Percentiles rank a stretch among this genome's conserved stretches.
Conservation (phyloP, 2,888 invertebrate species). For the Cataglyphis rosenhaueri region DNA sequence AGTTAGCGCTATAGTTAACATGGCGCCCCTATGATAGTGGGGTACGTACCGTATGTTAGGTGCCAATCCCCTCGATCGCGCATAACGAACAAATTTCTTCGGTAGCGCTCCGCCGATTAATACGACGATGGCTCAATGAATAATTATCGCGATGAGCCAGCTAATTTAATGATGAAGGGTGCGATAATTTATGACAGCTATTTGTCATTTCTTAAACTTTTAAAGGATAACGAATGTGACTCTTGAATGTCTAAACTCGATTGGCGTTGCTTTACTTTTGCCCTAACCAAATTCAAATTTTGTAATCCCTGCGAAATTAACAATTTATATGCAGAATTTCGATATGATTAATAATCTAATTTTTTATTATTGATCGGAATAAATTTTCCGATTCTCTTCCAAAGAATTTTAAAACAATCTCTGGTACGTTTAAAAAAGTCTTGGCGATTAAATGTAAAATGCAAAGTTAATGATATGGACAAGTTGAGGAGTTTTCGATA, state of each 20-base stretch:
- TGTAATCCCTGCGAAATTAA: background rate
- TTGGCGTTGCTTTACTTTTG: background rate
- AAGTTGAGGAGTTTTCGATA: background rate
- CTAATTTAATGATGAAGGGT: constrained; percentile 32
- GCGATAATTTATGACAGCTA: constrained; percentile 25
- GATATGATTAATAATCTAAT: background rate
- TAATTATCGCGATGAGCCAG: constrained; percentile 30
- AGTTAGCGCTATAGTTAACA: constrained; percentile 65
- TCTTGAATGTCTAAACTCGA: background rate
- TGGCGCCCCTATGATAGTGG: constrained; percentile 22
- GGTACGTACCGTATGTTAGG: constrained; percentile 55
- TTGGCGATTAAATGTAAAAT: background rate
- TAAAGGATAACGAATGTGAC: background rate
- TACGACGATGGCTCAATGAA: constrained; percentile 36
- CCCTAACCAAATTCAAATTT: background rate
- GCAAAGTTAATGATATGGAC: background rate
- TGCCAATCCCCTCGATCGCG: constrained; percentile 42
- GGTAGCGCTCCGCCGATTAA: constrained; percentile 11
- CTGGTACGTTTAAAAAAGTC: background rate
- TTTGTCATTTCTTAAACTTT: constrained; percentile 23
- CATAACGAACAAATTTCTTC: constrained; percentile 32
- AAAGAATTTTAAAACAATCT: background rate
- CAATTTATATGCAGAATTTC: background rate
- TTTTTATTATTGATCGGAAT: no score
- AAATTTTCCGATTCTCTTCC: background rate